These are phyloP conservation scores for Hypomecis atomaria DNA, from an alignment of 2,888 invertebrate species.

Conservation along the genomic window DNA sequence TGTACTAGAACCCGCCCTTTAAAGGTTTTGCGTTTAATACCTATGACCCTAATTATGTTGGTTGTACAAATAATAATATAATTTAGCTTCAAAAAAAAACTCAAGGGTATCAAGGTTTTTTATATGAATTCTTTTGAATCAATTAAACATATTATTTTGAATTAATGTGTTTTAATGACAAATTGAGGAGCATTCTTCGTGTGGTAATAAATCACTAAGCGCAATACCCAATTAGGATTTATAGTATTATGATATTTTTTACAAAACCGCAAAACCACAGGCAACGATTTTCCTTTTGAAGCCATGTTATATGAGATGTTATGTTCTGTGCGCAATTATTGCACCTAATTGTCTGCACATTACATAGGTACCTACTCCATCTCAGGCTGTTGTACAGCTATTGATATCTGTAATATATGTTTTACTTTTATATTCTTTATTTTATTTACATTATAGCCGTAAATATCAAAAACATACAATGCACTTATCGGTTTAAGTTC, in stretches of 20 bases:
- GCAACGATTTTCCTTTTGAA: conserved; percentile 14
- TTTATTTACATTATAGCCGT: background rate
- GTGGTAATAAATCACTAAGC: conserved; percentile 18
- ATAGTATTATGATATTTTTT: conserved; percentile 6
- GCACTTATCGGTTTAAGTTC: background rate
- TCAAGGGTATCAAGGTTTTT: background rate
- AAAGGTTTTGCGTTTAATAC: too few relatives aligned
- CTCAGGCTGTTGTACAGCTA: too few relatives aligned
- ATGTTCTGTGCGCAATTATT: background rate
- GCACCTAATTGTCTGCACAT: background rate
- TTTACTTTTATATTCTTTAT: background rate
- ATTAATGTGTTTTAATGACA: conserved; percentile 9
- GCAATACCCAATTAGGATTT: conserved; percentile 14
- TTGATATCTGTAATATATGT: too few relatives aligned
- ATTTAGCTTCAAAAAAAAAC: background rate
- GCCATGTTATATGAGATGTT: background rate
- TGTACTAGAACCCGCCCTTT: too few relatives aligned
- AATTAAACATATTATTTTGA: conserved; percentile 1
- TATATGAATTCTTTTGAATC: background rate
- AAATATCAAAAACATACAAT: background rate
- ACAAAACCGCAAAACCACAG: conserved; percentile 10
- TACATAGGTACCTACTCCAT: background rate
- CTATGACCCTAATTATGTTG: too few relatives aligned
- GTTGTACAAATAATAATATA: too few relatives aligned
- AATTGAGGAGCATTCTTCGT: background rate